Conservation (phyloP, 1,140 invertebrate genomes). For the Drosophila nigrodunni region DNA sequence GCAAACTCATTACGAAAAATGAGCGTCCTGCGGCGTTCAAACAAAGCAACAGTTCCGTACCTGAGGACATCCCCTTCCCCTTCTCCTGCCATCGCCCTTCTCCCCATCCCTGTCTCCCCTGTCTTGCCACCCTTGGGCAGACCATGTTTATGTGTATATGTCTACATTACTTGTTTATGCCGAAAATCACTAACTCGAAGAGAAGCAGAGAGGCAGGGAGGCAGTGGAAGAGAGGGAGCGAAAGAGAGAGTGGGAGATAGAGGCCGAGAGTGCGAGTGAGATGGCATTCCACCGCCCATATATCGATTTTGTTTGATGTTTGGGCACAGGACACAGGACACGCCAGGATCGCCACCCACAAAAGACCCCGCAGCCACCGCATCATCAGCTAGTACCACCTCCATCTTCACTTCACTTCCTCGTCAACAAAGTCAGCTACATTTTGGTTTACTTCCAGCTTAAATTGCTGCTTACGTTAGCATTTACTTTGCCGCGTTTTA, state of each 20-base stretch:
- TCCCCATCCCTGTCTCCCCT: neutral
- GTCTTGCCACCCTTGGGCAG: neutral
- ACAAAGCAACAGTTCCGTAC: slow-evolving; percentile 67
- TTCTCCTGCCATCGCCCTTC: neutral
- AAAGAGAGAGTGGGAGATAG: neutral
- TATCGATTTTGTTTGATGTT: slow-evolving; percentile 82
- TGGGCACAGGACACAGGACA: slow-evolving; percentile 52
- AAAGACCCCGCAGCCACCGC: slow-evolving; percentile 45
- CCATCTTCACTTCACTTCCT: neutral
- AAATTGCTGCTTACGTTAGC: slow-evolving; percentile 51
- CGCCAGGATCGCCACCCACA: slow-evolving; percentile 38
- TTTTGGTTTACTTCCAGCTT: neutral
- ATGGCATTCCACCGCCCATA: slow-evolving; percentile 53
- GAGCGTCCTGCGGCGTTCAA: slow-evolving; percentile 80
- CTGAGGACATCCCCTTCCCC: slow-evolving; percentile 27
- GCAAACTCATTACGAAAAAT: slow-evolving; percentile 82
- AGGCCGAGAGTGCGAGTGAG: neutral
- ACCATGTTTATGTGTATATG: slow-evolving; percentile 44
- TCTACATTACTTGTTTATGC: slow-evolving; percentile 70
- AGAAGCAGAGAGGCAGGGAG: slow-evolving; percentile 3
- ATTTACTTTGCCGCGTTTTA: slow-evolving; percentile 49
- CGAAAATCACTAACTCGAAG: slow-evolving; percentile 66
- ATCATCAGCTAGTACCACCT: slow-evolving; percentile 16
- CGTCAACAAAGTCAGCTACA: too few relatives aligned
- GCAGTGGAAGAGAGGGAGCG: neutral